Evolutionary conservation across 2,797 vertebrate species (phyloP), one percentile per base, ranked within the genome.

Genomic region (Calcarius lapponicus): DNA sequence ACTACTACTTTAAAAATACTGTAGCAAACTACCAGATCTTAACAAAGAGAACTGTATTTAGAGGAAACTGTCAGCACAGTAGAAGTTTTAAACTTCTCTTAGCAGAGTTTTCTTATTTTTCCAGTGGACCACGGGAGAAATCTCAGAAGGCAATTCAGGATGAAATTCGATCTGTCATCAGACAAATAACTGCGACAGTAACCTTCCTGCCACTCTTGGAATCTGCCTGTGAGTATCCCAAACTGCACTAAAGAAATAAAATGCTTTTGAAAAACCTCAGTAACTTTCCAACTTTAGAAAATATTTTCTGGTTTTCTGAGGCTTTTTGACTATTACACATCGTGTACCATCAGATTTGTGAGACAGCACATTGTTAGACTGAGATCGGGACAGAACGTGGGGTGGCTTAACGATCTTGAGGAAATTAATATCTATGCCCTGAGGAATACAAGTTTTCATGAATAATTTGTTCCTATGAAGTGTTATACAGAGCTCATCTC

Each of bases 161-260:
- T 93, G 99, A 99, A 98, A 99, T 99, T 86, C 57, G 57, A 7
- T 58, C 57, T 58, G 57, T 48, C 51, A 99, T 99, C 96, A 98
- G 99, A 86, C 99, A 99, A 96, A 98, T 99, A 88, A 99, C 99
- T 16, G 99, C 99, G 86, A 99, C 99, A 0, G 99, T 99, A 54
- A 99, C 99, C 17, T 99, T 99, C 96, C 97, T 99, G 95, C 99
- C 99, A 3, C 97, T 99, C 71, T 84, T 99, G 89, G 99, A 99
- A 97, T 98, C 98, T 22, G 98, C 99, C 43, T 99, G 99, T 99
- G 94, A 99, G 99, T 99, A 93, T 76, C 78, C 32, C 4, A 3
- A 36, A 54, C 51, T 50, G 73, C 53, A 42, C 38, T 40, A 6
- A 64, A 73, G 60, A 80, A 71, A 85, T 47, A 2, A n/a, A 61